Base-by-base conservation (phyloP, 2,797 vertebrate species). In the Staurois parvus region DNA sequence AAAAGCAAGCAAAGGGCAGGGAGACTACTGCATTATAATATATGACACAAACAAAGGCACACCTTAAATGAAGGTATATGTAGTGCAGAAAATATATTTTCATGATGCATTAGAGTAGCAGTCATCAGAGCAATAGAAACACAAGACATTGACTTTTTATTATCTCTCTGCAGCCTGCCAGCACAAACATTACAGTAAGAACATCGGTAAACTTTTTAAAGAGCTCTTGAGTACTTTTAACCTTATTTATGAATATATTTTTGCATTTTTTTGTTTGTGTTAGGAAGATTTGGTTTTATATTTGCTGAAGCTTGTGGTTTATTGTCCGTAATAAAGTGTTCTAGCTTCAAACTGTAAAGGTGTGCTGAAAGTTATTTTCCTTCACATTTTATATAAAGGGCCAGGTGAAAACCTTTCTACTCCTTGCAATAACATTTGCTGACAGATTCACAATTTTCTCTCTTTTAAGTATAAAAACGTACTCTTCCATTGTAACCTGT, bases 261-360 rank as follows among this genome's bases (percentile, higher is more conserved):
- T 80, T 56, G 42, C 21, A 26, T 70, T 80, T 70, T 69, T 48
- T 77, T 34, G 15, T 80, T 42, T 26, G 29, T 32, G 64, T 52
- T 67, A 80, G 68, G 66, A 80, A 29, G 78, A 70, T 80, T 70
- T 70, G 66, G 78, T 70, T 80, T 80, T 68, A 45, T 48, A 69
- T 83, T 83, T 68, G 42, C 62, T 69, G 24, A 59, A 30, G 70
- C 72, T 68, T 26, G 72, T 83, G 81, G 72, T 83, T 83, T 83
- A 83, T 76, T 83, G 72, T 68, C 29, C 21, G 28, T 80, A 80
- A 80, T 70, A 70, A 70, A 80, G 29, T 70, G 45, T 80, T 80
- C 66, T 80, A 24, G 28, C 29, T 70, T 70, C 29, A n/a, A 70
- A 80, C 67, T 83, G 73, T 48, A 34, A 75, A 67, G 72, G 40